Conservation (phyloP, 2,113 vertebrate genomes). For the Pedetes capensis region DNA sequence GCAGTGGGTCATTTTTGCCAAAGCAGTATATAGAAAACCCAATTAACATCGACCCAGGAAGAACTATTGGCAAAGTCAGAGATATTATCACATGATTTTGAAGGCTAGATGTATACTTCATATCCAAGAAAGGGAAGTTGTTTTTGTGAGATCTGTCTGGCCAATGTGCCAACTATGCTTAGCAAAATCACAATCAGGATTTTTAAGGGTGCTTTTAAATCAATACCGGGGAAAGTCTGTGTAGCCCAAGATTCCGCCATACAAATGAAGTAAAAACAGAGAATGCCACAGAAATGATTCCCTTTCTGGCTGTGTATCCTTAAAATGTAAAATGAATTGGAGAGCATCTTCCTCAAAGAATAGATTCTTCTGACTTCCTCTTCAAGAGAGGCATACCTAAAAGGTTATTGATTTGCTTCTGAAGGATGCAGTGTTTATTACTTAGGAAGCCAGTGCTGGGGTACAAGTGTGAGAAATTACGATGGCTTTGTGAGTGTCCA, state of each 20-base stretch:
- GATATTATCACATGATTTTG: not conserved
- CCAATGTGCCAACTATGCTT: not conserved
- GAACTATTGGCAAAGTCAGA: not conserved
- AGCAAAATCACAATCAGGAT: not conserved
- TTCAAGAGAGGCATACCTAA: conserved; percentile 80
- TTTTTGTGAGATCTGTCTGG: not conserved
- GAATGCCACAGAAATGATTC: conserved; percentile 51
- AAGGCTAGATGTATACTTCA: not conserved
- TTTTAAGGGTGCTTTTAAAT: not conserved
- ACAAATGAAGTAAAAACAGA: conserved; percentile 38
- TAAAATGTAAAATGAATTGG: conserved; percentile 66
- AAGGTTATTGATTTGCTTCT: conserved; percentile 85
- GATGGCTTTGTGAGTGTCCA: conserved; percentile 83
- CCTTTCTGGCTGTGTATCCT: conserved; percentile 33
- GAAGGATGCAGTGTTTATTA: conserved; percentile 84
- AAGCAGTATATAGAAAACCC: not conserved
- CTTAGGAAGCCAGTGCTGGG: conserved; percentile 80
- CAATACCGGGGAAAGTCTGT: not conserved
- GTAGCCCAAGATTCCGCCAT: not conserved
- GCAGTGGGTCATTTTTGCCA: not conserved
- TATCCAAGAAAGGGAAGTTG: not conserved
- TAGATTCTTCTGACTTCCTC: conserved; percentile 78
- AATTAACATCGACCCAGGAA: not conserved
- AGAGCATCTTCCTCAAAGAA: conserved; percentile 72
- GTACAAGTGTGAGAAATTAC: conserved; percentile 84